A percentile compares a stretch with the other conserved stretches of the same genome.
These are phyloP conservation scores for Drosophila biarmipes DNA, from an alignment of 1,140 invertebrate species.

Conservation along the genomic window DNA sequence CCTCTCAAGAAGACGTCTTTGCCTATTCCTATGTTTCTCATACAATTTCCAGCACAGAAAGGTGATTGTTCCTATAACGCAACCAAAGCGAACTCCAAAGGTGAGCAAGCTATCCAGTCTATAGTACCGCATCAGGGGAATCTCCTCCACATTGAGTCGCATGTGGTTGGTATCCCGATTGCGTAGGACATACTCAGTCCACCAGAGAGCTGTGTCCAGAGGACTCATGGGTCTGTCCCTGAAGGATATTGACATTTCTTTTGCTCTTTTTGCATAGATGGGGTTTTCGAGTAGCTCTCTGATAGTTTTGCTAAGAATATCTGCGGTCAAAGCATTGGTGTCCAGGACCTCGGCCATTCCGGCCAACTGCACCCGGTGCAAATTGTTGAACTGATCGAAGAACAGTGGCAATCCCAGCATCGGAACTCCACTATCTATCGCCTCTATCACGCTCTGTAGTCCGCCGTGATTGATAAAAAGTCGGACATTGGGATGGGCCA, in stretches of 20 bases:
- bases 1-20: neutral
- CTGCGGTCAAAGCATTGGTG: slow-evolving; percentile 13
- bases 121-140: slow-evolving; percentile 43
- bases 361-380: slow-evolving; percentile 66
- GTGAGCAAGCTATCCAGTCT: slow-evolving; percentile 15
- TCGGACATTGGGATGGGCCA: slow-evolving; percentile 71
- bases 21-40: neutral
- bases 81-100: slow-evolving; percentile 17
- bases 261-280: slow-evolving; percentile 6
- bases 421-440: slow-evolving; percentile 27
- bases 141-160: slow-evolving; percentile 64
- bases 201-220: slow-evolving; percentile 86
- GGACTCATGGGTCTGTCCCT: slow-evolving; percentile 85
- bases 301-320: slow-evolving; percentile 12
- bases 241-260: slow-evolving; percentile 85
- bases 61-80: slow-evolving; percentile 7
- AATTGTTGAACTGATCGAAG: slow-evolving; percentile 54
- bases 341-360: slow-evolving; percentile 85
- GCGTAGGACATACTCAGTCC: slow-evolving; percentile 86
- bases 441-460: slow-evolving; percentile 49
- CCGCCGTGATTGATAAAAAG: slow-evolving; percentile 56
- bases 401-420: slow-evolving; percentile 54
- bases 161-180: slow-evolving; percentile 76
- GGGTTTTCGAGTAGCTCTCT: slow-evolving; percentile 32
- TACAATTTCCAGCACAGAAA: slow-evolving; percentile 9